Percentiles rank a stretch among this genome's conserved stretches.
Evolutionary conservation across 2,113 vertebrate genomes (phyloP).

Genomic region (Sylvietta virens): DNA sequence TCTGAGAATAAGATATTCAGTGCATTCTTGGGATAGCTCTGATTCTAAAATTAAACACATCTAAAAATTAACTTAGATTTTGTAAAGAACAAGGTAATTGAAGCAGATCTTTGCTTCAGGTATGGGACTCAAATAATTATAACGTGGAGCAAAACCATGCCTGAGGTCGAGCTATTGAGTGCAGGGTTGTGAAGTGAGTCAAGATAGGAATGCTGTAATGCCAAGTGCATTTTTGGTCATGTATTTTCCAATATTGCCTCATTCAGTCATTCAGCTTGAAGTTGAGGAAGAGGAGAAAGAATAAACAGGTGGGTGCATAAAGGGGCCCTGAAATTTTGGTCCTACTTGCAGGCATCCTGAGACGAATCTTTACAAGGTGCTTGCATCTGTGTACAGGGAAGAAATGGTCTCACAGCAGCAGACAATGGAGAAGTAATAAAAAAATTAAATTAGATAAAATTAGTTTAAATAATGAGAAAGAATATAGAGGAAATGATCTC

Average conservation of each 20-base stretch:
- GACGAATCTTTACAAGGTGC: neutral
- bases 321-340: neutral
- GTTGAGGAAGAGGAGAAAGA: neutral
- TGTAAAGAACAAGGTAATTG: neutral
- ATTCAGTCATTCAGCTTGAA: neutral
- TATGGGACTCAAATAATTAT: neutral
- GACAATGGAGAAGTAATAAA: constrained; percentile 26
- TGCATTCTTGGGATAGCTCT: neutral
- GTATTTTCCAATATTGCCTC: neutral
- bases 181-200: neutral
- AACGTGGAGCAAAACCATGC: neutral
- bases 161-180: neutral
- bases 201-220: neutral
- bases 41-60: neutral
- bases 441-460: constrained; percentile 56
- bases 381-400: neutral
- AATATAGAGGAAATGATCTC: constrained; percentile 56
- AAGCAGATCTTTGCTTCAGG: neutral
- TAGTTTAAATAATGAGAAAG: constrained; percentile 58
- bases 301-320: neutral
- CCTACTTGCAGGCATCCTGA: neutral
- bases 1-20: neutral
- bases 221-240: neutral
- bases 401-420: neutral
- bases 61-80: neutral